Evolutionary conservation across 2,888 invertebrate genomes (phyloP).

Genomic region (Homarus gammarus): DNA sequence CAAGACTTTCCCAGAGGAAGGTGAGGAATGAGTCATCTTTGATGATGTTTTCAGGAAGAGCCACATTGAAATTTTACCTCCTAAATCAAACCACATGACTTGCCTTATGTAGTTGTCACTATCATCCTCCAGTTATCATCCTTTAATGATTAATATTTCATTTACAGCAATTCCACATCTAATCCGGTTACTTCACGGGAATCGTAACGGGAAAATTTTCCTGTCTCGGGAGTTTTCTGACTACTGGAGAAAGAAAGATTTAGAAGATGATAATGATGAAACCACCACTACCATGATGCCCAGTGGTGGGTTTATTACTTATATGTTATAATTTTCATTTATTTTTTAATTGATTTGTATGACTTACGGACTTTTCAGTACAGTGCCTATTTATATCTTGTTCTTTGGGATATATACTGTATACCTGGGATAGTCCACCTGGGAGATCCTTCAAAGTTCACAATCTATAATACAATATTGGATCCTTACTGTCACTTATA

Average conservation of each 20-base stretch:
- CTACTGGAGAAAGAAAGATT: slow-evolving; percentile 77
- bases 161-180: slow-evolving; percentile 83
- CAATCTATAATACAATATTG: no score
- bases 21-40: slow-evolving; percentile 4
- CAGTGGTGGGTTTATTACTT: neutral
- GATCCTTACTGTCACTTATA: neutral
- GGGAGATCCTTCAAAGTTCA: no score
- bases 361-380: neutral
- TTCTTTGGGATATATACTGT: no score
- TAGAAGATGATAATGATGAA: slow-evolving; percentile 3
- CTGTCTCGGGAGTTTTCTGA: slow-evolving; percentile 84
- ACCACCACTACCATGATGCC: neutral
- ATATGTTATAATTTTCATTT: neutral
- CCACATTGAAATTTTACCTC: neutral
- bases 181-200: slow-evolving; percentile 85
- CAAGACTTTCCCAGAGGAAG: slow-evolving; percentile 71
- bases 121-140: neutral
- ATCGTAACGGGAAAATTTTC: slow-evolving; percentile 82
- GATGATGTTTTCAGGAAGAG: neutral
- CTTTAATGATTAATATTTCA: neutral
- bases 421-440: no score
- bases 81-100: no score
- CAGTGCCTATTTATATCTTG: neutral
- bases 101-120: no score
- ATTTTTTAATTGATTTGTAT: neutral